Evolutionary conservation across 1,140 invertebrate species (phyloP).

Genomic region (Philopotamus ludificatus): DNA sequence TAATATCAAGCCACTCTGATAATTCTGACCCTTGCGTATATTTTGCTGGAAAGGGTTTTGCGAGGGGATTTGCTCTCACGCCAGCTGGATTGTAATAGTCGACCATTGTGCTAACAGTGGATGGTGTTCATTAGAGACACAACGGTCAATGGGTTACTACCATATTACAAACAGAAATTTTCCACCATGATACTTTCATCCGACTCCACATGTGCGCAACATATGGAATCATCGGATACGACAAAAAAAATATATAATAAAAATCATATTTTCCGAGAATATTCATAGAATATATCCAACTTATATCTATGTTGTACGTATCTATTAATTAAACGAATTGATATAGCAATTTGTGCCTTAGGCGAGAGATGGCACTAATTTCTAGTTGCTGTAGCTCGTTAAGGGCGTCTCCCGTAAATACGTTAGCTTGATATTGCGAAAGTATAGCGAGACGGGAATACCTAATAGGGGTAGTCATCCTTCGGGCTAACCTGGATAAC

Average conservation of each 20-base stretch:
- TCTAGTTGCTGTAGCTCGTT: slow-evolving; percentile 13
- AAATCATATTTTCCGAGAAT: no score
- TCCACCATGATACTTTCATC: no score
- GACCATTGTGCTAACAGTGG: not conserved
- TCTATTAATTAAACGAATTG: slow-evolving; percentile 23
- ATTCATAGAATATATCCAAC: no score
- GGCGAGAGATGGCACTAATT: slow-evolving; percentile 28
- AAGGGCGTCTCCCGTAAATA: slow-evolving; percentile 13
- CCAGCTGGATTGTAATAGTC: not conserved
- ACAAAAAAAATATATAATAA: no score
- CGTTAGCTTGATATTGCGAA: slow-evolving; percentile 24
- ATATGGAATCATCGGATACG: no score
- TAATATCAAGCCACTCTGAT: not conserved
- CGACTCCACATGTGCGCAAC: no score
- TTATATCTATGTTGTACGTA: not conserved
- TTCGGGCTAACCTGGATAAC: slow-evolving; percentile 1
- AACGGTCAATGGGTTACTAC: not conserved
- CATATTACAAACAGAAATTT: not conserved
- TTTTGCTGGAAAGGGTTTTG: not conserved
- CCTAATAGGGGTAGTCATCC: slow-evolving; percentile 13
- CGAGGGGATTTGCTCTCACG: not conserved
- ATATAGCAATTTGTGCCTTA: slow-evolving; percentile 14
- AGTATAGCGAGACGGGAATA: slow-evolving; percentile 23
- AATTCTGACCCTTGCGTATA: not conserved
- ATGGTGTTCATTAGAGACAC: slow-evolving; percentile 4